These are phyloP conservation scores for Mercenaria mercenaria DNA, from an alignment of 1,140 invertebrate genomes.

Conservation along the genomic window DNA sequence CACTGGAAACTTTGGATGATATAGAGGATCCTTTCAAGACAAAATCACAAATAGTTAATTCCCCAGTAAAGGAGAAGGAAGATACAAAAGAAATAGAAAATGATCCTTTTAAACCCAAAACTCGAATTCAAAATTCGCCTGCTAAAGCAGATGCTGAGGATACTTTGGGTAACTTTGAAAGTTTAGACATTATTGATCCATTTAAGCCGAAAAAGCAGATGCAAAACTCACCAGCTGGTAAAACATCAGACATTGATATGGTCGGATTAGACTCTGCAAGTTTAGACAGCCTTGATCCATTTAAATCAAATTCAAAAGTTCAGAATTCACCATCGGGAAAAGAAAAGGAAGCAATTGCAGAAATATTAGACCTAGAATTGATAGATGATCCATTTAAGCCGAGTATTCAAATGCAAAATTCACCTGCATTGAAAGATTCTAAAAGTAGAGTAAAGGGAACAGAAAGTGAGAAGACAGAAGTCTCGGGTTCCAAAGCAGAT, in stretches of 20 bases:
- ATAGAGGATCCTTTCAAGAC: conserved; percentile 5
- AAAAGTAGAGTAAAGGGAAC: background rate
- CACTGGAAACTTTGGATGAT: background rate
- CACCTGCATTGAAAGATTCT: background rate
- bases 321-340: conserved; percentile 25
- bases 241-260: background rate
- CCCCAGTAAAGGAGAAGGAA: background rate
- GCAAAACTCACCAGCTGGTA: conserved; percentile 31
- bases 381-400: conserved; percentile 49
- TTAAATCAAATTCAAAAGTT: conserved; percentile 46
- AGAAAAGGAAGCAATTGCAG: background rate
- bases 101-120: conserved; percentile 40
- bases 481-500: background rate
- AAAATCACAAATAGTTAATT: conserved; percentile 24
- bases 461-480: background rate
- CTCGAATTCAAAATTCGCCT: conserved; percentile 37
- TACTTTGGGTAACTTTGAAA: background rate
- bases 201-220: conserved; percentile 45
- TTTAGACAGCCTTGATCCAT: conserved; percentile 49
- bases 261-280: background rate
- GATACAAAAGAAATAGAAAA: background rate
- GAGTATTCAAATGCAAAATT: conserved; percentile 47
- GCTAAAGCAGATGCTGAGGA: background rate
- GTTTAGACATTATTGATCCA: conserved; percentile 11
- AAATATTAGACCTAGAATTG: background rate